Evolutionary conservation across 2,797 vertebrate genomes (phyloP), one percentile per base, ranked within the genome.

Genomic region (Sylvilagus floridanus): DNA sequence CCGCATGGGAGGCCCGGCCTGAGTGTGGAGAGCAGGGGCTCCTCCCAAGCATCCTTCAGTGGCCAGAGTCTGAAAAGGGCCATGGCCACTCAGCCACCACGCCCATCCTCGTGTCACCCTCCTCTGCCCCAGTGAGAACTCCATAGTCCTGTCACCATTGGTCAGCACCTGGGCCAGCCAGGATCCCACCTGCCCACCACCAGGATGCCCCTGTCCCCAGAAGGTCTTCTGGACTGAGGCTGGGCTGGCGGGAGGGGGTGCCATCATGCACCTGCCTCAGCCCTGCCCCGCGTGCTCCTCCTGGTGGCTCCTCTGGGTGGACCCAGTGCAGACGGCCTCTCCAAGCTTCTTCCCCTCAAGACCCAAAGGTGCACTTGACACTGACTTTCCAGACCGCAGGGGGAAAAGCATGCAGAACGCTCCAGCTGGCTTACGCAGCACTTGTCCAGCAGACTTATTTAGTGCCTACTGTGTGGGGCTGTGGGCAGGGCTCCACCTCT

Each of bases 111-210:
- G 68, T 76, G 66, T 52, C 71, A 75, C 65, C 8, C 9, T 71
- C 76, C n/a, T 68, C 16, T 0, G 57, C 52, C 76, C 22, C 28
- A 2, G 26, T 32, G 16, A 50, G 73, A 30, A 16, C 63, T 32
- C 28, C 52, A 32, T 2, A 35, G 28, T 42, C 22, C n/a, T 71
- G 47, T 60, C 1, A 3, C 12, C 30, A 21, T 77, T 78, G 30
- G 85, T 69, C 17, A 16, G 88, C 28, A 17, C 83, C 65, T 30
- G 32, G 50, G 19, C 50, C 47, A 54, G 30, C 66, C 0, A 16
- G 22, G 42, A 47, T 16, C 16, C 47, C 1, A 24, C 50, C 69
- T 35, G 35, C 22, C 50, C n/a, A 7, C 35, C 0, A 0, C 72
- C 2, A 21, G 24, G 42, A 65, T 57, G 21, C 0, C 4, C 35